Base-by-base conservation (phyloP, 2,888 invertebrate genomes). In the Zele albiditarsus region DNA sequence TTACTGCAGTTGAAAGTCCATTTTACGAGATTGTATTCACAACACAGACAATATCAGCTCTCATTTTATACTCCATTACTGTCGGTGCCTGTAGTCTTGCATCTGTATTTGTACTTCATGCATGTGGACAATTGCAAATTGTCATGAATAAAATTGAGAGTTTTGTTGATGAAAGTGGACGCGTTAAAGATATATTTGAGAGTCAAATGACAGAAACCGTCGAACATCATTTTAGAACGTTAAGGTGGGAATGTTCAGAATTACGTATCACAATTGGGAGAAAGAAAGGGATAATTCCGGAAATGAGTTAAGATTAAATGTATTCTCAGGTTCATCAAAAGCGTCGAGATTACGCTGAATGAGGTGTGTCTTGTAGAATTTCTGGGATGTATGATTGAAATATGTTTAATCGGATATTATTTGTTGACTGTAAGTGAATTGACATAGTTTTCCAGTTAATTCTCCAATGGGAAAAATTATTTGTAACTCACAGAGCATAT, bases 41-140 rank as follows among this genome's bases (percentile, higher is more conserved):
- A 1, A 23, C 74, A 5, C 84, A 85, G 5, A 75, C 77, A 28
- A 6, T 78, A 0, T 75, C 76, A 0, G 81, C 80, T 0, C 72
- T 79, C 0, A 6, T 83, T 5, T 66, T 79, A 3, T 80, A 82
- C n/a, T 75, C 80, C 0, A 78, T 81, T 4, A 73, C 82, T 0
- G 62, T 76, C 0, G 80, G 77, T 1, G 68, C 79, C 1, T 84
- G 80, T 68, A 81, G 81, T 20, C 25, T 85, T 3, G 80, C 80
- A 0, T 79, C 81, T 0, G 73, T 78, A 0, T 78, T 83, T 10
- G 84, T 81, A 0, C 78, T 81, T 66, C 85, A 85, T 23, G 82
- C 82, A 10, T 84, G 82, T 63, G 82, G 85, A 0, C 85, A 84
- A 33, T 60, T 83, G 31, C 63, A 83, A 4, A 78, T 84, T 10